Conservation (phyloP, 2,888 invertebrate species). For the Malthinus flaveolus region DNA sequence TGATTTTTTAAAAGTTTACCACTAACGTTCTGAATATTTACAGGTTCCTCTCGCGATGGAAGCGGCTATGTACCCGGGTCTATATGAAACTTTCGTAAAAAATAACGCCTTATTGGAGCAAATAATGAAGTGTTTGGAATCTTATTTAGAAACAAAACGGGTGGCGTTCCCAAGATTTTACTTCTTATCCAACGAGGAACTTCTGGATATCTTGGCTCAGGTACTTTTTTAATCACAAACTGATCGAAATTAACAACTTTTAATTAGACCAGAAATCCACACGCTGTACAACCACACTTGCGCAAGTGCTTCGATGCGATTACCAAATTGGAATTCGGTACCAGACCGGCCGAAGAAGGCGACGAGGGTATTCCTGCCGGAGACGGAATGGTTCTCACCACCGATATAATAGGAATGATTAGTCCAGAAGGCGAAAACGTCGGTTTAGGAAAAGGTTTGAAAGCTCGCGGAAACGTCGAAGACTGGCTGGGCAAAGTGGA, state of each 20-base stretch:
- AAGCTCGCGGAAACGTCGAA: constrained; percentile 88
- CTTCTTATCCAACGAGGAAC: constrained; percentile 87
- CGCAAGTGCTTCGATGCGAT: constrained; percentile 89
- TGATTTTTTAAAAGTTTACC: background rate
- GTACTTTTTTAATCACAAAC: constrained; percentile 45
- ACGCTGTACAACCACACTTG: constrained; percentile 87
- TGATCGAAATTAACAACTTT: background rate
- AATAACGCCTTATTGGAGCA: constrained; percentile 83
- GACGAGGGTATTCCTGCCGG: constrained; percentile 56
- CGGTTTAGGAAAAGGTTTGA: constrained; percentile 76
- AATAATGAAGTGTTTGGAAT: constrained; percentile 88
- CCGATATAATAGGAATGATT: constrained; percentile 86
- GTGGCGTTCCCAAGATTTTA: constrained; percentile 88
- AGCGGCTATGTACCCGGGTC: constrained; percentile 73
- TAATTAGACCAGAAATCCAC: constrained; percentile 76
- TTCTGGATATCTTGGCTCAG: constrained; percentile 88
- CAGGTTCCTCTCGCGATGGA: constrained; percentile 79
- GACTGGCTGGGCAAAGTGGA: constrained; percentile 92
- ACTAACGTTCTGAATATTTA: constrained; percentile 5
- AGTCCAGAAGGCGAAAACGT: constrained; percentile 88
- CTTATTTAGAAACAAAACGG: constrained; percentile 85
- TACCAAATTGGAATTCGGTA: constrained; percentile 75
- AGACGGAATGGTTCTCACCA: constrained; percentile 62
- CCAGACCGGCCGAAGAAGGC: constrained; percentile 60
- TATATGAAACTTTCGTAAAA: constrained; percentile 68